Evolutionary conservation across 2,113 vertebrate genomes (phyloP), one percentile per base, ranked within the genome.

Genomic region (Silurus asotus): DNA sequence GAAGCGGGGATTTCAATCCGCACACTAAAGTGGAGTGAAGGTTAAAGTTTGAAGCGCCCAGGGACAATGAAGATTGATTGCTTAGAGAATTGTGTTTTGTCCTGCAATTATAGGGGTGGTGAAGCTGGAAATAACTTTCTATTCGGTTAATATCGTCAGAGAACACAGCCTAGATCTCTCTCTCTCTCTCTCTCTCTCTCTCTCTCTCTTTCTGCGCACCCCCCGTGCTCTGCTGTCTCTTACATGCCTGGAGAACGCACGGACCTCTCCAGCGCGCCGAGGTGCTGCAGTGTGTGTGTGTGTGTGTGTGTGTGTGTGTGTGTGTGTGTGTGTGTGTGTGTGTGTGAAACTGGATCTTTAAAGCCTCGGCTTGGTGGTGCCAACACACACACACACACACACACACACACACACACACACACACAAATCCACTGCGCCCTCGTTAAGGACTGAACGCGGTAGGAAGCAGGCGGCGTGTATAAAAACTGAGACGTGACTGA

Each of bases 321-420:
- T 17, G 81, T 28, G 80, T 25, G 78, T 20, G 78, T 19, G 81
- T 19, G 81, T 28, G 80, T 25, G 78, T 20, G 78, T 19, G 58
- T 19, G 56, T 11, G 58, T 11, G 90, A 90, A 92, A 93, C 81
- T 75, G 82, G 89, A 91, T 93, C 90, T 92, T 88, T 81, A 90
- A 89, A 78, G 85, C 79, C 82, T 85, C 49, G 70, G 72, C 84
- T 70, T 82, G 76, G 65, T 79, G 83, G 61, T 64, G 78, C 10
- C 83, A 56, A 64, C 51, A 62, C 61, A 64, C 17, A 8, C 25
- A 37, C 67, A 17, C 6, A 87, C 81, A 92, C 88, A 90, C 87
- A 87, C 79, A 78, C 81, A 85, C 85, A 67, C 83, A 79, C 67
- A 83, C 86, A 84, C 84, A 78, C 64, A 45, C 72, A 75, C 49